These are phyloP conservation scores for Rhea americana DNA, from an alignment of 2,113 vertebrate genomes.

Conservation along the genomic window DNA sequence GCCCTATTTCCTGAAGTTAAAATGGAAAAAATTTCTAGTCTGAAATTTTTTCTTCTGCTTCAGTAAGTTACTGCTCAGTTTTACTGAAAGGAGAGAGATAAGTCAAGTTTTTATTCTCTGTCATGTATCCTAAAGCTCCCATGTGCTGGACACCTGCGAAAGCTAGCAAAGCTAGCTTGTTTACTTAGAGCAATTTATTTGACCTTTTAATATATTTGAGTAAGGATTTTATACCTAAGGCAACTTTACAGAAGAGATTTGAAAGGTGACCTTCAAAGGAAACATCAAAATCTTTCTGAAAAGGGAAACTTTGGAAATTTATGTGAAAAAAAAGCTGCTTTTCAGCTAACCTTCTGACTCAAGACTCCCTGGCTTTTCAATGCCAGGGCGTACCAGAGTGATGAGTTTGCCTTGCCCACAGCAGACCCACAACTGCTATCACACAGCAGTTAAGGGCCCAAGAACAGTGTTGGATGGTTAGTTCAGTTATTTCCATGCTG, in stretches of 20 bases:
- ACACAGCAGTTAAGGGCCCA: neutral
- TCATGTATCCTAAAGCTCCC: slow-evolving; percentile 50
- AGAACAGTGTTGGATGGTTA: slow-evolving; percentile 1
- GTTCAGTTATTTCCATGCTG: slow-evolving; percentile 6
- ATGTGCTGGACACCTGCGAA: slow-evolving; percentile 68
- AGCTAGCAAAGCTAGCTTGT: slow-evolving; percentile 61
- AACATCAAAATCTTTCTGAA: slow-evolving; percentile 57
- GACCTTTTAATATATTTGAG: slow-evolving; percentile 76
- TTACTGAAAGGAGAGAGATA: slow-evolving; percentile 51
- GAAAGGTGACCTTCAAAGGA: slow-evolving; percentile 69
- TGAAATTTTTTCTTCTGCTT: slow-evolving; percentile 28
- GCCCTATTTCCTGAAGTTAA: slow-evolving; percentile 3
- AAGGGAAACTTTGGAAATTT: slow-evolving; percentile 49
- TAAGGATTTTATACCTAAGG: slow-evolving; percentile 70
- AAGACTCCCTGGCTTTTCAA: neutral
- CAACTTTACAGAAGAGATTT: slow-evolving; percentile 61
- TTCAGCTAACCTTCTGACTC: slow-evolving; percentile 45
- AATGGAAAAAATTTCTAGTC: slow-evolving; percentile 29
- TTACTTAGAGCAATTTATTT: slow-evolving; percentile 71
- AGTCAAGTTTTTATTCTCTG: slow-evolving; percentile 67
- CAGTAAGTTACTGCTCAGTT: neutral
- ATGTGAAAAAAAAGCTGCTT: slow-evolving; percentile 29
- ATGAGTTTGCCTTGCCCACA: neutral
- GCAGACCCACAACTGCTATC: neutral
- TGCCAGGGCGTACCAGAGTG: neutral